Evolutionary conservation across 1,140 invertebrate genomes (phyloP).

Genomic region (Pseudomyrmex dendroicus): DNA sequence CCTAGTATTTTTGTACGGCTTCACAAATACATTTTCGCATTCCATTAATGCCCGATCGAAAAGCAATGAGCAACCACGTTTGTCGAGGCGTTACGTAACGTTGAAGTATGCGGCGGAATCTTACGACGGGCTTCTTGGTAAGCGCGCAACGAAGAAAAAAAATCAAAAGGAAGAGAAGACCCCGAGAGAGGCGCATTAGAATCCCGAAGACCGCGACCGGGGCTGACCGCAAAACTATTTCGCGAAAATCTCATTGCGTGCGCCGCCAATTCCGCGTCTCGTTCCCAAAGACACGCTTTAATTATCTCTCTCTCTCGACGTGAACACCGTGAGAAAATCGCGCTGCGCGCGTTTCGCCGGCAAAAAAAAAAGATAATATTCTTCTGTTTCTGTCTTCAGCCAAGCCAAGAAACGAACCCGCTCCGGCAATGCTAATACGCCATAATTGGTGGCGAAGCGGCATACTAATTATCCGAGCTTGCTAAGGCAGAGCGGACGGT

Average conservation of each 20-base stretch:
- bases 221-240: conserved; percentile 64
- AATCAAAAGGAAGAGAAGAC: neutral
- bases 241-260: conserved; percentile 64
- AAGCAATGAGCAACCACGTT: conserved; percentile 18
- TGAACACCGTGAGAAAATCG: conserved; percentile 65
- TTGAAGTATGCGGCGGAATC: conserved; percentile 29
- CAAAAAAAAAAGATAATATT: conserved; percentile 38
- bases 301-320: conserved; percentile 57
- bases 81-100: conserved; percentile 30
- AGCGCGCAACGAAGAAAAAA: neutral
- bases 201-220: conserved; percentile 43
- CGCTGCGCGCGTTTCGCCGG: neutral
- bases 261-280: conserved; percentile 60
- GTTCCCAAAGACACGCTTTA: conserved; percentile 69
- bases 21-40: neutral
- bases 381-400: conserved; percentile 22
- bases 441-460: conserved; percentile 27
- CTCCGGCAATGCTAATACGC: conserved; percentile 7
- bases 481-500: neutral
- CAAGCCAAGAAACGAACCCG: neutral
- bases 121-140: conserved; percentile 37
- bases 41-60: neutral
- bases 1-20: neutral
- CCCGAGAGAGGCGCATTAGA: conserved; percentile 16
- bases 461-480: conserved; percentile 44